Percentiles rank a stretch among this genome's conserved stretches.
These are phyloP conservation scores for Saimiri boliviensis DNA, from an alignment of 2,113 vertebrate genomes.

Conservation along the genomic window DNA sequence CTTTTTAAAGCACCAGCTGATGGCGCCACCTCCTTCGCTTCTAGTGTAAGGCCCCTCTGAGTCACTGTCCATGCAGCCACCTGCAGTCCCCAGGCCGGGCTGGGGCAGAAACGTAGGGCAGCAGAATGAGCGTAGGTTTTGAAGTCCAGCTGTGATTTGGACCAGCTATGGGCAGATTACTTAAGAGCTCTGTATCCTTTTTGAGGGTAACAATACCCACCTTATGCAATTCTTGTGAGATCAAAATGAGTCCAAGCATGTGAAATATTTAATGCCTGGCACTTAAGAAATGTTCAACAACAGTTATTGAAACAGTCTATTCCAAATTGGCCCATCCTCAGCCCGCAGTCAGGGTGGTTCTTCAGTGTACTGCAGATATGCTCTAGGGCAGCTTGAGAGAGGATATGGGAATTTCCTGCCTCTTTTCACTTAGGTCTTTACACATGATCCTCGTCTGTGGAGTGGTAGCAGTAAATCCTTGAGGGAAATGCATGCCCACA, in stretches of 20 bases:
- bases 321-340: neutral
- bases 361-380: neutral
- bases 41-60: neutral
- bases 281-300: neutral
- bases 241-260: neutral
- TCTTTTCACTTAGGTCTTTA: neutral
- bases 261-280: neutral
- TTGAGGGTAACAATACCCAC: too few species aligned
- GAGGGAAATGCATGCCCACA: neutral
- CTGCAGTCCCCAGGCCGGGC: neutral
- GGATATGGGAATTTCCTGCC: neutral
- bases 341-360: too few species aligned
- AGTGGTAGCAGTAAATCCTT: neutral
- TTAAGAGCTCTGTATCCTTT: neutral
- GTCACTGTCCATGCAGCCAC: neutral
- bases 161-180: neutral
- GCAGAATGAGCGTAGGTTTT: neutral
- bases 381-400: neutral
- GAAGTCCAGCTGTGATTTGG: neutral
- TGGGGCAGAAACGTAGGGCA: neutral
- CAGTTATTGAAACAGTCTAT: too few species aligned
- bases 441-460: neutral
- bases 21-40: neutral
- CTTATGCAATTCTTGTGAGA: neutral
- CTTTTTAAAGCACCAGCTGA: neutral